A percentile compares a stretch with the other conserved stretches of the same genome.
phyloP scores from a whole-genome alignment of 2,797 vertebrate species.

The Anableps anableps region DNA sequence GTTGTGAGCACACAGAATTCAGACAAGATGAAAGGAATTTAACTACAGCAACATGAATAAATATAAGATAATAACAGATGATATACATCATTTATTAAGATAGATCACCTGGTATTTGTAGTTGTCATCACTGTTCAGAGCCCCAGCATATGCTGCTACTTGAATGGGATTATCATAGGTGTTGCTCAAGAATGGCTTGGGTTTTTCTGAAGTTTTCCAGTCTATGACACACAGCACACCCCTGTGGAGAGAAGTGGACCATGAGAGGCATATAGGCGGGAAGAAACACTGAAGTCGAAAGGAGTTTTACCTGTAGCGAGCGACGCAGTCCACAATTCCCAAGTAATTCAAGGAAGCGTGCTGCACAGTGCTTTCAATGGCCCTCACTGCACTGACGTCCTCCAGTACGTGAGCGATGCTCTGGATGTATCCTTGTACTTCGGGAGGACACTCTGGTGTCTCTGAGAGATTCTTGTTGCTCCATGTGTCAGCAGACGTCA shows the following conservation, averaged over 20 bases:
- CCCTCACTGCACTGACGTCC: constrained; percentile 85
- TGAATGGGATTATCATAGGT: constrained; percentile 97
- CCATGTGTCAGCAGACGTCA: constrained; percentile 65
- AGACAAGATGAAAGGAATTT: not conserved
- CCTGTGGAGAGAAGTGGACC: constrained; percentile 66
- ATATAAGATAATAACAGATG: not conserved
- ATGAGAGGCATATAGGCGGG: not conserved
- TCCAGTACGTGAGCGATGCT: constrained; percentile 87
- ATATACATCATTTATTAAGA: not conserved
- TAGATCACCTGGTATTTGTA: constrained; percentile 90
- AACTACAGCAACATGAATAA: not conserved
- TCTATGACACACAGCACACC: constrained; percentile 92
- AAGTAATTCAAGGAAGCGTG: constrained; percentile 87
- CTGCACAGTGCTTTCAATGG: constrained; percentile 90
- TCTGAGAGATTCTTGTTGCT: constrained; percentile 52
- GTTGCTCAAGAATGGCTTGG: constrained; percentile 87
- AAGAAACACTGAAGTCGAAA: constrained; percentile 1
- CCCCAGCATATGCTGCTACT: constrained; percentile 93
- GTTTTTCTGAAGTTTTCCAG: constrained; percentile 97
- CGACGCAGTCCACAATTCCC: constrained; percentile 94
- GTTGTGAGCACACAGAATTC: not conserved
- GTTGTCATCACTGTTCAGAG: constrained; percentile 90
- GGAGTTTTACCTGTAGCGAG: constrained; percentile 86
- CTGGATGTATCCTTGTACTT: constrained; percentile 83
- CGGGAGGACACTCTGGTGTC: constrained; percentile 45